These are phyloP conservation scores for Drosophila nannoptera DNA, from an alignment of 1,140 invertebrate species.

Conservation along the genomic window DNA sequence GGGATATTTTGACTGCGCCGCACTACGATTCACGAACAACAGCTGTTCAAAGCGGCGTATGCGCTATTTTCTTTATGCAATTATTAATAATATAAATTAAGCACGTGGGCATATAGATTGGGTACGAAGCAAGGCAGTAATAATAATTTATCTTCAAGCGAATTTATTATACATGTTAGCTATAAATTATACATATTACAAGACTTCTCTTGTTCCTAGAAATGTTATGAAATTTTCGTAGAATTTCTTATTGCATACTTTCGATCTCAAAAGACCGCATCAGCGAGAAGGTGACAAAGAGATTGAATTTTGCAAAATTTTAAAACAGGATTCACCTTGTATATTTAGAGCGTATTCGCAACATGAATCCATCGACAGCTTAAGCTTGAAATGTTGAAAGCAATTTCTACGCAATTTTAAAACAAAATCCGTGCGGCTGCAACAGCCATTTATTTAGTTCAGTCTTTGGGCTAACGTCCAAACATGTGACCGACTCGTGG, in stretches of 20 bases:
- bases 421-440: background rate
- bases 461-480: conserved; percentile 51
- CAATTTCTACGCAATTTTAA: background rate
- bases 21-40: conserved; percentile 4
- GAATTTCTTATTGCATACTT: conserved; percentile 10
- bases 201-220: no score
- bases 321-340: no score
- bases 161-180: no score
- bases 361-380: background rate
- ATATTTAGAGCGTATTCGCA: background rate
- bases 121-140: background rate
- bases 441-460: conserved; percentile 9
- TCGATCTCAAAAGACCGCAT: background rate
- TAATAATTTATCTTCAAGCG: no score
- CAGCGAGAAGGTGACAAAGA: no score
- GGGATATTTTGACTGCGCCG: background rate
- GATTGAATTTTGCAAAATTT: no score
- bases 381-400: background rate
- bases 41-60: conserved; percentile 16
- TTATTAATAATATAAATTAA: background rate
- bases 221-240: background rate
- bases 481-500: conserved; percentile 62
- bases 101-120: conserved; percentile 4
- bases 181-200: no score
- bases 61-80: background rate